phyloP scores from a whole-genome alignment of 2,797 vertebrate species.

The Cercopithecus hamlyni region DNA sequence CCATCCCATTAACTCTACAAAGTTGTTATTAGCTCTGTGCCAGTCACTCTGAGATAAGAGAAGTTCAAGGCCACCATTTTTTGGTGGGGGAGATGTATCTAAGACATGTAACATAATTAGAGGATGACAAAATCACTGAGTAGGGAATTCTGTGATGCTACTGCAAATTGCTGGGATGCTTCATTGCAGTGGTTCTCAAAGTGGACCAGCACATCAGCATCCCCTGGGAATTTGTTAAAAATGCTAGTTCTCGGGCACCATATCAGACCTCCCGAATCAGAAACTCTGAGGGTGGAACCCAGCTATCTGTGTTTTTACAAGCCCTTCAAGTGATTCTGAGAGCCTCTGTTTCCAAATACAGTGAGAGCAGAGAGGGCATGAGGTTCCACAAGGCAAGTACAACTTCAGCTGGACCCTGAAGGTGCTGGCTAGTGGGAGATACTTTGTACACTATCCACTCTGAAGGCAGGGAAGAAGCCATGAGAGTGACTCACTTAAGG shows the following conservation, averaged over 20 bases:
- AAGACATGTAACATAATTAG: not conserved
- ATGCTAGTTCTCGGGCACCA: not conserved
- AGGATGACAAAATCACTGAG: not conserved
- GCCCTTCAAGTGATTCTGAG: not conserved
- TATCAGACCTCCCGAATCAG: not conserved
- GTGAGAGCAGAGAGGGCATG: not conserved
- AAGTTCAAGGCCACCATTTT: not conserved
- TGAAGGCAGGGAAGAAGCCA: not conserved
- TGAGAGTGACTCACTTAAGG: not conserved
- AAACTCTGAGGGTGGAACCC: not conserved
- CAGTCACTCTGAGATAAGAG: not conserved
- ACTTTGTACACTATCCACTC: too few relatives aligned
- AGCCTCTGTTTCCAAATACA: not conserved
- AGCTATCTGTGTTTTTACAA: not conserved
- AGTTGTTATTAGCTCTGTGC: not conserved
- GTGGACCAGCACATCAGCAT: not conserved
- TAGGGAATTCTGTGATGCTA: not conserved
- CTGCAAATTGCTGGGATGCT: not conserved
- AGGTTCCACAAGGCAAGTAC: not conserved
- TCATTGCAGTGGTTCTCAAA: not conserved
- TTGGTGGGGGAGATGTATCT: not conserved
- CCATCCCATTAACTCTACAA: not conserved
- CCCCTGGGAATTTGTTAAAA: not conserved
- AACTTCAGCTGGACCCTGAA: not conserved
- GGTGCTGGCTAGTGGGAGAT: not conserved